Evolutionary conservation across 2,888 invertebrate species (phyloP), one percentile per base, ranked within the genome.

Genomic region (Cheilosia urbana): DNA sequence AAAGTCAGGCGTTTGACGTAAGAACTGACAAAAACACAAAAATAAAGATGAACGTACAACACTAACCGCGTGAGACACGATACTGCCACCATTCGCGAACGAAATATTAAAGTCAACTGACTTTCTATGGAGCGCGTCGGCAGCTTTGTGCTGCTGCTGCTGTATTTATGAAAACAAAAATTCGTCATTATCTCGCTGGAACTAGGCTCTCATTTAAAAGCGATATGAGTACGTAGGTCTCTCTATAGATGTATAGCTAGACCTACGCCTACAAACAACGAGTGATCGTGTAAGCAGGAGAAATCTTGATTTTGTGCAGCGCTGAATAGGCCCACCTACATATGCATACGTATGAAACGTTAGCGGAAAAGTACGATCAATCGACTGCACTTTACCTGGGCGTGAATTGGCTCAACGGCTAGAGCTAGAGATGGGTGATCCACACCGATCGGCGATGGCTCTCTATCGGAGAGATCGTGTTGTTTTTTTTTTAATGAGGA

Each of bases 21-120:
- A 53, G 24, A 27, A 27, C 27, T 79, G 13, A 53, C n/a, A n/a
- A 24, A 27, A 27, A 19, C 42, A 65, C 34, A 21, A 40, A 34
- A 63, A 71, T 51, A 13, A 37, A 9, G 34, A 34, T 11, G 34
- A 34, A 11, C 34, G 34, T 34, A 11, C 11, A 7, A 21, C 24
- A 24, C 0, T 30, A 24, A 49, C 27, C 40, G 57, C 13, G 58
- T 21, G 37, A 6, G 49, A 69, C 80, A 51, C 55, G 57, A 57
- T 19, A 19, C 49, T 63, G 69, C 24, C 79, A 75, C 58, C 83
- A 17, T 75, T 63, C 58, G 63, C 63, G 53, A 58, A 69, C 69
- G 73, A 84, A 75, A 84, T 69, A 55, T 69, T 84, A 40, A 53
- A 84, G 73, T 75, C 79, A 84, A 84, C 83, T 84, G 69, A 84